Evolutionary conservation across 2,797 vertebrate genomes (phyloP).

Genomic region (Mionectes olivaceus): DNA sequence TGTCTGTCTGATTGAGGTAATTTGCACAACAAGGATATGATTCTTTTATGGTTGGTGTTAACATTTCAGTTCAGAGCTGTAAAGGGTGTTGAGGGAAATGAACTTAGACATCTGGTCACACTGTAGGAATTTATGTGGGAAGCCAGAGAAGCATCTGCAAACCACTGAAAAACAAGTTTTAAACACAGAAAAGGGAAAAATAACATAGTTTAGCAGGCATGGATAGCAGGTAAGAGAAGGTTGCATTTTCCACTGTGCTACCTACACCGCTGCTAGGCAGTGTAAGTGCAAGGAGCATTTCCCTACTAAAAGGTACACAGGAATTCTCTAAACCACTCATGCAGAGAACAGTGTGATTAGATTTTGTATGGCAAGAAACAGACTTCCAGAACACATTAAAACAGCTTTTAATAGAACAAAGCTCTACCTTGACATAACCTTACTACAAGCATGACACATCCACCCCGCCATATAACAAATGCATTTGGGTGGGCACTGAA

Average conservation of each 20-base stretch:
- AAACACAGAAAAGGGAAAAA: neutral
- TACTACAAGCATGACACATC: neutral
- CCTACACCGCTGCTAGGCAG: neutral
- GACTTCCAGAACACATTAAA: neutral
- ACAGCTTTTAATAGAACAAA: neutral
- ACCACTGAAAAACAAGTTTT: neutral
- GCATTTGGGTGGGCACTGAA: neutral
- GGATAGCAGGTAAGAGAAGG: neutral
- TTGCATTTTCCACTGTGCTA: neutral
- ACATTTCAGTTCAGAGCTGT: neutral
- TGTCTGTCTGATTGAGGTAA: neutral
- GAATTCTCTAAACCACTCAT: neutral
- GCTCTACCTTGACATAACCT: neutral
- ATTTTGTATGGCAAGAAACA: neutral
- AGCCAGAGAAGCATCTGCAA: conserved; percentile 17
- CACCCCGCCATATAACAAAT: neutral
- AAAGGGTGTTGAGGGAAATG: conserved; percentile 12
- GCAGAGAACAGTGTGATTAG: neutral
- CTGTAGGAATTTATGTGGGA: conserved; percentile 58
- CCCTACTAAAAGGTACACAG: neutral
- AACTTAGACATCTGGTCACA: conserved; percentile 48
- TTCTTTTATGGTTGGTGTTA: neutral
- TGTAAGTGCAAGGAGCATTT: neutral
- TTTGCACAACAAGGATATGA: neutral
- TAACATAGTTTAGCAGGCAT: neutral